Evolutionary conservation across 1,140 invertebrate genomes (phyloP).

Genomic region (Tenebrio molitor): DNA sequence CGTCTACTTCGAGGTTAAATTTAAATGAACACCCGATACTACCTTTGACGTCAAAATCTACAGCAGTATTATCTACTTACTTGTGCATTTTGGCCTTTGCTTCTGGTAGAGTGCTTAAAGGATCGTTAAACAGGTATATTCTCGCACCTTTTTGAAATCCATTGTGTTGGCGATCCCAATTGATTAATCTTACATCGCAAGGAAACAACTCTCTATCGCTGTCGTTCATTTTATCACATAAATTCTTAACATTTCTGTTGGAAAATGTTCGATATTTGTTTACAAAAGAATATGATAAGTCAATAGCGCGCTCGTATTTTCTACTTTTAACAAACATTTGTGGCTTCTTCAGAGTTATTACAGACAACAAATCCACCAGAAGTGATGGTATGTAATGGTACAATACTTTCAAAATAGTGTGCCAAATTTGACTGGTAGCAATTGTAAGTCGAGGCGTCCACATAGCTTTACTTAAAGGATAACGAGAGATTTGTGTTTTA

Average conservation of each 20-base stretch:
- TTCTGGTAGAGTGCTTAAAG: slow-evolving; percentile 69
- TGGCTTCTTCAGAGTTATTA: slow-evolving; percentile 71
- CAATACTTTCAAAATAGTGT: slow-evolving; percentile 67
- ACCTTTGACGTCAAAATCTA: no score
- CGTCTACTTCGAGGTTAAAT: no score
- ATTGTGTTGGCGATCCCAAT: slow-evolving; percentile 70
- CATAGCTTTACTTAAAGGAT: no score
- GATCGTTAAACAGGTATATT: slow-evolving; percentile 74
- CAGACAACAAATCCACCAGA: slow-evolving; percentile 69
- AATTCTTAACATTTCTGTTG: slow-evolving; percentile 73
- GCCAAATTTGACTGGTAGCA: no score
- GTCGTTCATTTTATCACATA: slow-evolving; percentile 71
- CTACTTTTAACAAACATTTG: slow-evolving; percentile 47
- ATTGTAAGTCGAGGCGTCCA: no score
- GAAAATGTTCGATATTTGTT: slow-evolving; percentile 78
- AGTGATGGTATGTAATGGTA: slow-evolving; percentile 73
- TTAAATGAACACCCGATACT: no score
- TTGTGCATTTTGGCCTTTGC: slow-evolving; percentile 57
- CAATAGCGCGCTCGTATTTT: neutral
- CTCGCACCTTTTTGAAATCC: slow-evolving; percentile 72
- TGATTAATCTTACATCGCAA: slow-evolving; percentile 76
- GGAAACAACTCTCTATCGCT: slow-evolving; percentile 75
- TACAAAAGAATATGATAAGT: slow-evolving; percentile 80
- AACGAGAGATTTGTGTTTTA: no score
- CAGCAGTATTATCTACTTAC: no score